Percentiles rank a stretch among this genome's conserved stretches.
Evolutionary conservation across 1,140 invertebrate species (phyloP).

Genomic region (Bombus vancouverensis): DNA sequence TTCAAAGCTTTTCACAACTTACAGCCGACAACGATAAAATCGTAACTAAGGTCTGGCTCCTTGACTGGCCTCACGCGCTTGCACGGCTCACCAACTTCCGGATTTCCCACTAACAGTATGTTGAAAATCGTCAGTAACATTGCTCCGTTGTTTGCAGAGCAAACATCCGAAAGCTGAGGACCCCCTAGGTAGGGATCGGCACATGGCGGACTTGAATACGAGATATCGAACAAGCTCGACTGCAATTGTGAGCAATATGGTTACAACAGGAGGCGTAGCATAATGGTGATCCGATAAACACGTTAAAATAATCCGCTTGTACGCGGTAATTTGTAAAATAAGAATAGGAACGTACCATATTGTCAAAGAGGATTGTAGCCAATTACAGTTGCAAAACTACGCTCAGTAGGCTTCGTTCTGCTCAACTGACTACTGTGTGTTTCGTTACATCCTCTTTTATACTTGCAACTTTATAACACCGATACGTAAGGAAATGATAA

Average conservation of each 20-base stretch:
- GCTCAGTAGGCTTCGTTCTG: background rate
- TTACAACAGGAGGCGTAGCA: fast-evolving
- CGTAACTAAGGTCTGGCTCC: slow-evolving; percentile 81
- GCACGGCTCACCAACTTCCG: slow-evolving; percentile 77
- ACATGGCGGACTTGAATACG: background rate
- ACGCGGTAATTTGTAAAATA: background rate
- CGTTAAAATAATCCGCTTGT: background rate
- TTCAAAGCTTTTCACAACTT: slow-evolving; percentile 75
- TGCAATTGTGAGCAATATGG: background rate
- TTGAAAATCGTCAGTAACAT: slow-evolving; percentile 64
- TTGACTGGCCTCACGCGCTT: slow-evolving; percentile 69
- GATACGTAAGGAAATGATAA: no score
- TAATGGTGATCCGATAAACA: background rate
- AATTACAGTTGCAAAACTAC: background rate
- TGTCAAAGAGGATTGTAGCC: background rate
- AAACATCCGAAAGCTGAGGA: slow-evolving; percentile 59
- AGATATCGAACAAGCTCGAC: fast-evolving
- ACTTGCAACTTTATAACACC: background rate
- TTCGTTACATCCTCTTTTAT: slow-evolving; percentile 45
- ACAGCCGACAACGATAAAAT: slow-evolving; percentile 92
- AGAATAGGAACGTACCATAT: background rate
- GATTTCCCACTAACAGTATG: slow-evolving; percentile 81
- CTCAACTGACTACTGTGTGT: background rate
- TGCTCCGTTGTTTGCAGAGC: slow-evolving; percentile 15
- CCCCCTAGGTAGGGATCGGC: slow-evolving; percentile 59